Evolutionary conservation across 1,140 invertebrate species (phyloP).

Genomic region (Lepidostoma basale): DNA sequence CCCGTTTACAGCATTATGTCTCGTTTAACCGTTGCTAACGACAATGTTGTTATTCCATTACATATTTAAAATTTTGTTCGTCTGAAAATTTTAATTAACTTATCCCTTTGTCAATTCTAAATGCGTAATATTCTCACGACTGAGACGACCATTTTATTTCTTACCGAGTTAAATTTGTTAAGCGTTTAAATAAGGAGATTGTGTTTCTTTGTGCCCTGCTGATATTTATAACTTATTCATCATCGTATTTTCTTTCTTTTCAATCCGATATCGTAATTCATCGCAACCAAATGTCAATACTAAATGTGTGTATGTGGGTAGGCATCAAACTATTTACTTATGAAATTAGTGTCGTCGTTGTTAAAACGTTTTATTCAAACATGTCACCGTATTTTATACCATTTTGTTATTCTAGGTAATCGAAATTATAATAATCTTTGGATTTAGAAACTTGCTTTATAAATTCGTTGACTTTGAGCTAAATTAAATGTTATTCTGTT

Average conservation of each 20-base stretch:
- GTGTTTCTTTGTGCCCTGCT: slow-evolving; percentile 13
- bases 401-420: too few species aligned
- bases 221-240: slow-evolving; percentile 9
- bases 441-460: not conserved
- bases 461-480: not conserved
- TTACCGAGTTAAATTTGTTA: not conserved
- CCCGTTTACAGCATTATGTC: not conserved
- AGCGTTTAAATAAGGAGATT: not conserved
- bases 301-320: not conserved
- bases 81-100: too few species aligned
- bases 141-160: too few species aligned
- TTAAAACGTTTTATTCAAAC: too few species aligned
- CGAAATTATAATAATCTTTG: too few species aligned
- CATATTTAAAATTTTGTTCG: slow-evolving; percentile 4
- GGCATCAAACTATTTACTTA: too few species aligned
- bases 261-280: not conserved
- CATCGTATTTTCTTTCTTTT: slow-evolving; percentile 1
- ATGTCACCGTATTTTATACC: too few species aligned
- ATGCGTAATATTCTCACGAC: too few species aligned
- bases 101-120: too few species aligned
- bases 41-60: slow-evolving; percentile 20
- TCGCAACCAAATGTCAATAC: not conserved
- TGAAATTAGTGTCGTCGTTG: too few species aligned
- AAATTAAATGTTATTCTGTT: too few species aligned
- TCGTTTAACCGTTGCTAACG: slow-evolving; percentile 16